These are phyloP conservation scores for Helicoverpa zea DNA, from an alignment of 1,140 invertebrate genomes.

Conservation along the genomic window DNA sequence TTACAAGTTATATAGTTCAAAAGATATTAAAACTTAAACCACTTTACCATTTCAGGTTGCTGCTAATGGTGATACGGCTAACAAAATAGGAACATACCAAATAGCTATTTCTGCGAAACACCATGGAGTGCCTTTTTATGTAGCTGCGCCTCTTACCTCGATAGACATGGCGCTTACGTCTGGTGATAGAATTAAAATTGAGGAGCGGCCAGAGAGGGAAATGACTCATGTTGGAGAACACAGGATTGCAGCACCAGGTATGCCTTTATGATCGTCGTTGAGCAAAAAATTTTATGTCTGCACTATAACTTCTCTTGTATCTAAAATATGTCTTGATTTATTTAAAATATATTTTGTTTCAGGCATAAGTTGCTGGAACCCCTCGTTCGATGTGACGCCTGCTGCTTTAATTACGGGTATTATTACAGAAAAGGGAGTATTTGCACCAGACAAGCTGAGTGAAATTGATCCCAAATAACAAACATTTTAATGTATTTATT, in stretches of 20 bases:
- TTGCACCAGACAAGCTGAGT: constrained; percentile 87
- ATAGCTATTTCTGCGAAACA: constrained; percentile 97
- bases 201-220: constrained; percentile 96
- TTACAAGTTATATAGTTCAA: background rate
- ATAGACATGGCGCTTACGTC: constrained; percentile 94
- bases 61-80: constrained; percentile 99
- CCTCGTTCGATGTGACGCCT: constrained; percentile 99
- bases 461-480: constrained; percentile 56
- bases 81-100: constrained; percentile 99
- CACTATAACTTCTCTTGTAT: background rate
- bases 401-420: constrained; percentile 97
- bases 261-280: constrained; percentile 20
- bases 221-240: constrained; percentile 95
- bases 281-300: too few relatives aligned
- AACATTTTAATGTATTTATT: constrained; percentile 4
- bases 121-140: constrained; percentile 97
- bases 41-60: constrained; percentile 88
- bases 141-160: constrained; percentile 97
- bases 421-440: constrained; percentile 97
- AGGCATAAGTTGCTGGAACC: constrained; percentile 99
- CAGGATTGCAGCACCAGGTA: constrained; percentile 94
- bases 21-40: background rate
- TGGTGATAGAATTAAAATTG: constrained; percentile 96
- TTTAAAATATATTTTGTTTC: constrained; percentile 63
- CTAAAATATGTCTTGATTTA: background rate